Evolutionary conservation across 23 tunicate genomes (phyloP), one percentile per base, ranked within the genome.

Genomic region (Halocynthia aurantium): DNA sequence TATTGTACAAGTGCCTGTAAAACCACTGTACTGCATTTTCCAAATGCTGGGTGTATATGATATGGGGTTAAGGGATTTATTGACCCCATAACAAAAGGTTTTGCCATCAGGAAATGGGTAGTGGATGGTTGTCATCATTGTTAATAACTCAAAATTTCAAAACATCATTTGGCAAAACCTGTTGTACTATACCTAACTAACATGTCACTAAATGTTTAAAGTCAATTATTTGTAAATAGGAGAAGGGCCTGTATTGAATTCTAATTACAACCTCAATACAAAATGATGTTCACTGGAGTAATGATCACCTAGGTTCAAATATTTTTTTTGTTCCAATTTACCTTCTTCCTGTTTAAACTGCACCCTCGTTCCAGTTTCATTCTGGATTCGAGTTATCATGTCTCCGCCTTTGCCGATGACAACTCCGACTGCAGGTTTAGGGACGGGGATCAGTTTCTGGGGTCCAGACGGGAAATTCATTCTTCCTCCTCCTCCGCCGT

Each of bases 351-450:
- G 95, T 81, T 94, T 94, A 76, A 94, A 94, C 76, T 94, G 99
- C 50, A 94, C 82, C 52, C 99, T 72, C 50, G 99, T 94, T 61
- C 80, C 82, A 18, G 99, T 96, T 10, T 81, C 84, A 50, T 85
- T 76, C 58, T 96, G 99, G 22, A 96, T 96, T 51, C 95, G 85
- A 52, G 88, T 96, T 52, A 96, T 96, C 92, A 91, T 96, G 75
- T 96, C 99, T 19, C 99, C 99, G 0, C 89, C 88, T 82, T 96
- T 96, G 4, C 99, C 99, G 31, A 96, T 96, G 55, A 96, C 99
- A 6, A 96, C 99, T 50, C 99, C 99, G 57, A 96, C 99, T 8
- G 96, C 90, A 8, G 95, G 96, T 86, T 96, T 96, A 44, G 99
- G 99, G 5, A 96, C 99, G 6, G 92, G 88, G 49, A 75, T 77